Base-by-base conservation (phyloP, 2,113 vertebrate species). In the Trematocara marginatum region DNA sequence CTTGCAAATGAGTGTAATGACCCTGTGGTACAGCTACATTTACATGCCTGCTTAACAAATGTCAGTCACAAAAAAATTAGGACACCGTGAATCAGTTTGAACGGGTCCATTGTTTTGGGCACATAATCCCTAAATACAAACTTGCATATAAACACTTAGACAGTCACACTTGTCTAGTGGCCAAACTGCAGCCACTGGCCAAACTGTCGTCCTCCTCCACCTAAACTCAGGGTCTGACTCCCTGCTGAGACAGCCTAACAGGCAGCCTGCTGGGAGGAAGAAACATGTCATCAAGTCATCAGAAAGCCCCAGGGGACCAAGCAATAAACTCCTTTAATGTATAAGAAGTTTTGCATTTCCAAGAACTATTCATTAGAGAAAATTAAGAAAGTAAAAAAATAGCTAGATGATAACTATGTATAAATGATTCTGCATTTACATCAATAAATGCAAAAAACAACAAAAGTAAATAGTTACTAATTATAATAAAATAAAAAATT, bases 181-280 rank as follows among this genome's bases (percentile, higher is more conserved):
- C 90, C 94, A 96, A 96, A 96, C 89, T 96, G 95, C 54, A 89
- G 91, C 93, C 64, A 16, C 52, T 15, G 80, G 85, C 91, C 95
- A 95, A 95, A 95, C 93, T 96, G 94, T 78, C n/a, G 51, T 89
- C 91, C 87, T 90, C 82, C 87, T 92, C 78, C 84, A 86, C 81
- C 82, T 86, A 89, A 84, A 90, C 80, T 86, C 56, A 81, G 86
- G 84, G 74, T 66, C 54, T 1, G 79, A 82, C 86, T 87, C 91
- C 95, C 95, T 88, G 84, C 94, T 87, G 93, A 88, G 93, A 89
- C n/a, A 54, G 64, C 56, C 87, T 79, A 79, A 91, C 80, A 79
- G 71, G 79, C 53, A 42, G 80, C 74, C 79, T 51, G 66, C 76
- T 74, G 86, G 88, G 92, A 95, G 92, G 91, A 95, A 95, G 91